These are phyloP conservation scores for Eospalax fontanierii DNA, from an alignment of 2,797 vertebrate species.

Conservation along the genomic window DNA sequence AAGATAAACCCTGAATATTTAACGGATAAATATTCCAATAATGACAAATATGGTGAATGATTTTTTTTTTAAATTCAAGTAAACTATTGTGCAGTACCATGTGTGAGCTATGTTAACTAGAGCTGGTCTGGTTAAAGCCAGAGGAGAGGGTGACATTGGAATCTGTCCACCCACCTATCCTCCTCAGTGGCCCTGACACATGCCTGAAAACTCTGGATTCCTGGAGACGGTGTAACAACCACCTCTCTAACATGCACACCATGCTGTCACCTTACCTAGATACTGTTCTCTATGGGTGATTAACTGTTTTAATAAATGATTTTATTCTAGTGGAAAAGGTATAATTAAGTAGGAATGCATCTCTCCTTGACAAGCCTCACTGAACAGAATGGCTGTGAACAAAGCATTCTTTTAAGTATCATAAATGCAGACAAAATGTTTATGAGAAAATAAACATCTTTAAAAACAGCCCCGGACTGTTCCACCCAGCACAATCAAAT, in stretches of 20 bases:
- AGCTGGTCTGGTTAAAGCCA: background rate
- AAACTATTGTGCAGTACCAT: background rate
- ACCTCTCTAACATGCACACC: background rate
- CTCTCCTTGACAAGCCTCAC: slow-evolving; percentile 33
- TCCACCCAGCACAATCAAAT: background rate
- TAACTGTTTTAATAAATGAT: slow-evolving; percentile 72
- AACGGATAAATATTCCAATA: background rate
- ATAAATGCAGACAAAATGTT: slow-evolving; percentile 62
- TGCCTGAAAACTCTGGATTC: background rate
- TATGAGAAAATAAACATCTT: slow-evolving; percentile 65
- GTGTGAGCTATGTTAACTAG: background rate
- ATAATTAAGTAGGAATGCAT: slow-evolving; percentile 67
- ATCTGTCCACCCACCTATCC: background rate
- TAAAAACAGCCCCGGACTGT: slow-evolving; percentile 58
- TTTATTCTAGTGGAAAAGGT: slow-evolving; percentile 71
- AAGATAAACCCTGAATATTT: background rate
- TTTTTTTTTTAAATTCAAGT: background rate
- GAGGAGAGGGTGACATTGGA: background rate
- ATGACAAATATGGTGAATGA: background rate
- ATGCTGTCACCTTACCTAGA: background rate
- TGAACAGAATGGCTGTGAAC: slow-evolving; percentile 56
- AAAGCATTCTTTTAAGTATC: slow-evolving; percentile 57
- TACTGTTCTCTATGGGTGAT: slow-evolving; percentile 51
- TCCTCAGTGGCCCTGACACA: background rate
- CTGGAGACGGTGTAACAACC: background rate